Base-by-base conservation (phyloP, 2,888 invertebrate genomes). In the Alsophila aescularia region DNA sequence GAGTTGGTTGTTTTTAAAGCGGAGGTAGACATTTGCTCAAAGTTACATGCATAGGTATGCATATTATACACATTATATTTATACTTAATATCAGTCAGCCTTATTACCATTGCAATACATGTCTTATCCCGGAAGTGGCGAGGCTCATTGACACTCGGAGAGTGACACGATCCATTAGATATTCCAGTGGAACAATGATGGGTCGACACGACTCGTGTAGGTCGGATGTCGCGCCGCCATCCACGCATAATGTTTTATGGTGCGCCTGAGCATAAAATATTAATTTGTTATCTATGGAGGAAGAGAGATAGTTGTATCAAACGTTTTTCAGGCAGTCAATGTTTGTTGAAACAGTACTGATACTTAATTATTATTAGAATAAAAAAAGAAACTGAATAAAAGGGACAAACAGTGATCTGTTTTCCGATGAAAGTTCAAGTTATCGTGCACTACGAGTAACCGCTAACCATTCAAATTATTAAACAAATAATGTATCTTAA, bases 41-140 rank as follows among this genome's bases (percentile, higher is more conserved):
- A n/a, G n/a, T n/a, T n/a, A n/a, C n/a, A n/a, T n/a, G n/a, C n/a
- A n/a, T n/a, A n/a, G n/a, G n/a, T n/a, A n/a, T n/a, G n/a, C n/a
- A n/a, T n/a, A n/a, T n/a, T n/a, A n/a, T n/a, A n/a, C n/a, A 24
- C 1, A 24, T 24, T 1, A 5, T 5, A 5, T 24, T 5, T 5
- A 7, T 7, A 24, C 24, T 24, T 5, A 31, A 24, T 15, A 16
- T 31, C 9, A 29, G 16, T 18, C 24, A 53, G 21, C n/a, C 32
- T 56, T 9, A 72, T 73, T 75, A 67, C 60, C 62, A 66, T 67
- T 64, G 66, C 72, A 69, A 64, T 64, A 65, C 55, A 71, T 75
- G 74, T 68, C 64, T 54, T 64, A 51, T 71, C 70, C 75, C 72
- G 77, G 77, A 77, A 75, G 68, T 66, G 63, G 57, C 58, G 60